These are phyloP conservation scores for Heliconius hewitsoni DNA, from an alignment of 1,140 invertebrate genomes.

Conservation along the genomic window DNA sequence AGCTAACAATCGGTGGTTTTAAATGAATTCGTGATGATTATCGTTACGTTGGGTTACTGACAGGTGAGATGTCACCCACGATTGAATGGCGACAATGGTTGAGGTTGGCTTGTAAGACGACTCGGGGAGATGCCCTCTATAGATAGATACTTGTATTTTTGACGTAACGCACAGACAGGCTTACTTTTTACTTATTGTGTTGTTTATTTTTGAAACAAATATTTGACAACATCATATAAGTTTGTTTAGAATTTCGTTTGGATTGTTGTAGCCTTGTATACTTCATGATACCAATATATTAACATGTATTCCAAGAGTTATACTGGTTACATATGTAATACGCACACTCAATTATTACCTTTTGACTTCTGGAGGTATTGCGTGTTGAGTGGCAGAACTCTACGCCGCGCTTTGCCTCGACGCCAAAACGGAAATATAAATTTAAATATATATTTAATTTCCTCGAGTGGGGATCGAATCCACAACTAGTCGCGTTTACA, in stretches of 20 bases:
- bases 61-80: constrained; percentile 76
- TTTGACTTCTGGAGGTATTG: no score
- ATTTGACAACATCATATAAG: not conserved
- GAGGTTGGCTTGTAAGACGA: constrained; percentile 61
- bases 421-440: no score
- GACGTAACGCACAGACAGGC: constrained; percentile 37
- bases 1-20: constrained; percentile 66
- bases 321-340: no score
- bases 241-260: not conserved
- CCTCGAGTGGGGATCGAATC: no score
- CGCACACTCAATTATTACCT: no score
- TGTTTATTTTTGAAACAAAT: constrained; percentile 26
- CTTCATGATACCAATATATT: not conserved
- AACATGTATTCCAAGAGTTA: no score
- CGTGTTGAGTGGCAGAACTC: no score
- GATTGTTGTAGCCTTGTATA: not conserved
- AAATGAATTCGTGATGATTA: constrained; percentile 74
- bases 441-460: no score
- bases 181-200: constrained; percentile 28
- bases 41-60: constrained; percentile 71
- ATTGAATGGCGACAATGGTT: constrained; percentile 54
- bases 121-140: constrained; percentile 55
- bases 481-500: no score
- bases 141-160: constrained; percentile 39
- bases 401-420: no score